phyloP scores from a whole-genome alignment of 1,140 invertebrate species.

The Neodiprion fabricii region DNA sequence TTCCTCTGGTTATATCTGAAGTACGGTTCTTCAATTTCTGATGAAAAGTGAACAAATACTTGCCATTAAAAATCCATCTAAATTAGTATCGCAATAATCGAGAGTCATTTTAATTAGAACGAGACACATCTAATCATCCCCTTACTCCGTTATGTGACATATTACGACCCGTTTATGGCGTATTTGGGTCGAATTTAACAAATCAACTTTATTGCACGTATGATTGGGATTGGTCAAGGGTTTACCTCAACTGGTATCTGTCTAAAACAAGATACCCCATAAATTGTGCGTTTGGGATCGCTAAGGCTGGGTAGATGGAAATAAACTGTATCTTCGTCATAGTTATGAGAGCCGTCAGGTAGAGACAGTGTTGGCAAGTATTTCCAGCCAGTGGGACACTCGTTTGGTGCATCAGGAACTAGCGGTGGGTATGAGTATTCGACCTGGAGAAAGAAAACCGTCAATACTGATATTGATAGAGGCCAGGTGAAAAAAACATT shows the following conservation, averaged over 20 bases:
- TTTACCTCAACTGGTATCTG: conserved; percentile 94
- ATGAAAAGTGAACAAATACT: conserved; percentile 11
- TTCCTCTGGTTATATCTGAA: conserved; percentile 96
- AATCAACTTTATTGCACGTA: too few relatives aligned
- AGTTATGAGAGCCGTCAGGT: conserved; percentile 98
- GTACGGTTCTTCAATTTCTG: conserved; percentile 91
- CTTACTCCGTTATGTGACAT: too few relatives aligned
- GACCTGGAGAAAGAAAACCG: conserved; percentile 69
- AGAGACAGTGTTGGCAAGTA: conserved; percentile 94
- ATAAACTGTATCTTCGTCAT: conserved; percentile 93
- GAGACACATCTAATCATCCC: too few relatives aligned
- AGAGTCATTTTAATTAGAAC: too few relatives aligned
- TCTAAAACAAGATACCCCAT: conserved; percentile 96
- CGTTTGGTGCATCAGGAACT: conserved; percentile 76
- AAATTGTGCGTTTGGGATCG: conserved; percentile 85
- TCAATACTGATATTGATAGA: not conserved
- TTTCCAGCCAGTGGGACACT: conserved; percentile 91
- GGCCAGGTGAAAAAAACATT: not conserved
- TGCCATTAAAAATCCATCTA: not conserved
- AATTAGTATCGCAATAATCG: not conserved
- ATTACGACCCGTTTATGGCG: too few relatives aligned
- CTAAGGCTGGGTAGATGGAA: conserved; percentile 93
- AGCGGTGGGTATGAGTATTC: conserved; percentile 96
- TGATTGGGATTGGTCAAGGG: not conserved
- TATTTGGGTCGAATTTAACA: too few relatives aligned